phyloP scores from a whole-genome alignment of 2,888 invertebrate genomes.

The Hetaerina titia region DNA sequence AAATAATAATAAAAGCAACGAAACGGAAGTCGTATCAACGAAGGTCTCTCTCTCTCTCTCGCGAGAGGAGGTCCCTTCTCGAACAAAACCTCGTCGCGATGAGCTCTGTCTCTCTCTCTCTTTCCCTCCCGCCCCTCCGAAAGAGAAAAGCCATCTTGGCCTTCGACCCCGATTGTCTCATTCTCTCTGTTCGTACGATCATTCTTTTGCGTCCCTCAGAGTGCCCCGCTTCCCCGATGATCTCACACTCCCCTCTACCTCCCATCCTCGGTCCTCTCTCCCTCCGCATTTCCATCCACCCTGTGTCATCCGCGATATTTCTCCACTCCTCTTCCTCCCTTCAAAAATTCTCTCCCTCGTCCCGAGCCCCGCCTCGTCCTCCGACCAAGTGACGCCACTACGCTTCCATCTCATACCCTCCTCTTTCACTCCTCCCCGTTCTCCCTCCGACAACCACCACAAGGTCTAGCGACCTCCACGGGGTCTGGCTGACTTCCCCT shows the following conservation, averaged over 20 bases:
- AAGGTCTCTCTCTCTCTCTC: neutral
- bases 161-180: neutral
- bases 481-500: neutral
- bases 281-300: neutral
- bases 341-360: neutral
- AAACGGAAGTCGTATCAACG: neutral
- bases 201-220: neutral
- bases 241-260: neutral
- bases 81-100: conserved; percentile 11
- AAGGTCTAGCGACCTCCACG: neutral
- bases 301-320: neutral
- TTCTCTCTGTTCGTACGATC: neutral
- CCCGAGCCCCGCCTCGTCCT: neutral
- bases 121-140: neutral
- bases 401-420: neutral
- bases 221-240: neutral
- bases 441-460: neutral
- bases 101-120: neutral
- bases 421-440: too few species aligned
- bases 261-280: neutral
- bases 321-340: neutral
- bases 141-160: neutral
- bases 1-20: neutral
- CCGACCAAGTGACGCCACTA: neutral
- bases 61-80: neutral